Percentiles rank a stretch among this genome's conserved stretches.
phyloP scores from a whole-genome alignment of 2,797 vertebrate genomes.

The Sebastiscus albofasciatus region DNA sequence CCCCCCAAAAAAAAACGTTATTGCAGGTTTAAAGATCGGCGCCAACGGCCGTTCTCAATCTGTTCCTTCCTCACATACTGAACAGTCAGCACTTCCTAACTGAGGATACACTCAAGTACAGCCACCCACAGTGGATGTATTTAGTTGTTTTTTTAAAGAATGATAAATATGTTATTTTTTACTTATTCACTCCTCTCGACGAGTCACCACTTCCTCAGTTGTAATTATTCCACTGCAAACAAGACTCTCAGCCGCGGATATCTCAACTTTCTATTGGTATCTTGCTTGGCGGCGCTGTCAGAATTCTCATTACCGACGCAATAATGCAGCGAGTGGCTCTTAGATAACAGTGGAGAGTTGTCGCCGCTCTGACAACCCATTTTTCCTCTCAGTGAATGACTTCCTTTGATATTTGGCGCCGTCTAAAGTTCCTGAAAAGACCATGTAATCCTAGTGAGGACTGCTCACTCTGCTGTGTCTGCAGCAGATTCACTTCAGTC shows the following conservation, averaged over 20 bases:
- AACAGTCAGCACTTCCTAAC: background rate
- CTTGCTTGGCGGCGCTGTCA: constrained; percentile 26
- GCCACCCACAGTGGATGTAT: background rate
- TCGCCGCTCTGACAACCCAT: constrained; percentile 34
- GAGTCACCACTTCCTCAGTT: constrained; percentile 10
- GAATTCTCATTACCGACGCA: constrained; percentile 52
- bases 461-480: constrained; percentile 6
- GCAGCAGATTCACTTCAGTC: background rate
- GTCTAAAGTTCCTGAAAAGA: constrained; percentile 36
- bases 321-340: constrained; percentile 45
- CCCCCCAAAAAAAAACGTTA: too few relatives aligned
- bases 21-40: too few relatives aligned
- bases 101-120: background rate
- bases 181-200: background rate
- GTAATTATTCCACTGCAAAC: constrained; percentile 30
- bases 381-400: constrained; percentile 25
- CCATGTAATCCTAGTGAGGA: constrained; percentile 10
- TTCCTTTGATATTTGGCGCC: constrained; percentile 41
- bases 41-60: background rate
- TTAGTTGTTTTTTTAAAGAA: background rate
- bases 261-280: constrained; percentile 1
- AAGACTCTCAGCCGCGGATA: background rate
- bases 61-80: background rate
- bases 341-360: constrained; percentile 47
- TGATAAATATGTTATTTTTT: background rate